phyloP scores from a whole-genome alignment of 2,113 vertebrate genomes.

The Amblyornis subalaris region DNA sequence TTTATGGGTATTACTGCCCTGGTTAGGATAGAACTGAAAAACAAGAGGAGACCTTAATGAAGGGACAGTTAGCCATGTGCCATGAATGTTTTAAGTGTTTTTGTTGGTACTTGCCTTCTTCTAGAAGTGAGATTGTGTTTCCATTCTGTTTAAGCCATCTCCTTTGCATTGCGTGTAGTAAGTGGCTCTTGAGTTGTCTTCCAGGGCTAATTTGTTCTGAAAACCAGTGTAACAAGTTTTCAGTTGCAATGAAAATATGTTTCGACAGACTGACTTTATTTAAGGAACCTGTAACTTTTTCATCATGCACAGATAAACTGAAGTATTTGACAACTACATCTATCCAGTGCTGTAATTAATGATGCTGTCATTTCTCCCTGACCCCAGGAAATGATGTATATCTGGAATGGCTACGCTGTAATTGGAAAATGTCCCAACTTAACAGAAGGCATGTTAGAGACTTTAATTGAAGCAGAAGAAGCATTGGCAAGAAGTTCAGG shows the following conservation, averaged over 20 bases:
- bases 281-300: neutral
- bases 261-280: constrained; percentile 4
- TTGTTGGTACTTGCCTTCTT: neutral
- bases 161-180: neutral
- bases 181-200: neutral
- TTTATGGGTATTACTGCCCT: neutral
- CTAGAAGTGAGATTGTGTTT: neutral
- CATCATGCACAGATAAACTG: neutral
- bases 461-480: constrained; percentile 83
- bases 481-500: constrained; percentile 80
- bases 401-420: constrained; percentile 97
- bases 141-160: neutral
- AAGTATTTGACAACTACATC: neutral
- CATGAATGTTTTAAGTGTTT: neutral
- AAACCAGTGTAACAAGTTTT: neutral
- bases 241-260: neutral
- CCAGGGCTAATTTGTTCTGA: neutral
- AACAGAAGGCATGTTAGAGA: constrained; percentile 89
- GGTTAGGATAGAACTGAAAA: neutral
- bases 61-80: neutral
- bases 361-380: neutral
- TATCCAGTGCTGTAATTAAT: neutral
- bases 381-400: constrained; percentile 97
- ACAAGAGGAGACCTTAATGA: neutral
- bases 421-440: constrained; percentile 91